Evolutionary conservation across 2,888 invertebrate species (phyloP).

Genomic region (Nesidiocoris tenuis): DNA sequence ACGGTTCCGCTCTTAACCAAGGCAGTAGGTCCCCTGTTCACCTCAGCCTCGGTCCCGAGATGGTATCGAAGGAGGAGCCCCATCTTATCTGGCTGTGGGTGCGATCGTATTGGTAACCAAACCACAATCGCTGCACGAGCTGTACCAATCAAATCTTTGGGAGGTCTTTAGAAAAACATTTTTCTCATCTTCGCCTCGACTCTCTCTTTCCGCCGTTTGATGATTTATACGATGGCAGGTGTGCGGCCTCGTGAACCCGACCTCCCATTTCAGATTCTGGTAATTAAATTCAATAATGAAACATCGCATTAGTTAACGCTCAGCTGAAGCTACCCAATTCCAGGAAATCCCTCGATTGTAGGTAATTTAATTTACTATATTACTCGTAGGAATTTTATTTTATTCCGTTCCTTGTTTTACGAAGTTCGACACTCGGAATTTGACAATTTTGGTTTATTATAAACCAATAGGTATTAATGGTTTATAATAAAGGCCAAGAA

Average conservation of each 20-base stretch:
- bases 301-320: no score
- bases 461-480: no score
- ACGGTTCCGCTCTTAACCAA: constrained; percentile 37
- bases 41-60: constrained; percentile 5
- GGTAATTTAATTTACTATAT: no score
- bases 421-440: no score
- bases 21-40: constrained; percentile 43
- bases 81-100: background rate
- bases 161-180: background rate
- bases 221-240: no score
- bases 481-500: no score
- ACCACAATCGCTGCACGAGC: background rate
- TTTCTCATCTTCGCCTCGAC: background rate
- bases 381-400: no score
- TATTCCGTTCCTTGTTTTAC: no score
- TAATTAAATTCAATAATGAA: background rate
- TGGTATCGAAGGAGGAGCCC: background rate
- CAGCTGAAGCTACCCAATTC: no score
- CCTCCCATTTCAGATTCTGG: background rate
- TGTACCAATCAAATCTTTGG: background rate
- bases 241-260: background rate
- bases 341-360: no score
- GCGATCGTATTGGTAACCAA: background rate
- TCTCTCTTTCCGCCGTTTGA: no score
- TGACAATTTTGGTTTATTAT: no score